Conservation (phyloP, 2,888 invertebrate species). For the Pandemis cinnamomeana region DNA sequence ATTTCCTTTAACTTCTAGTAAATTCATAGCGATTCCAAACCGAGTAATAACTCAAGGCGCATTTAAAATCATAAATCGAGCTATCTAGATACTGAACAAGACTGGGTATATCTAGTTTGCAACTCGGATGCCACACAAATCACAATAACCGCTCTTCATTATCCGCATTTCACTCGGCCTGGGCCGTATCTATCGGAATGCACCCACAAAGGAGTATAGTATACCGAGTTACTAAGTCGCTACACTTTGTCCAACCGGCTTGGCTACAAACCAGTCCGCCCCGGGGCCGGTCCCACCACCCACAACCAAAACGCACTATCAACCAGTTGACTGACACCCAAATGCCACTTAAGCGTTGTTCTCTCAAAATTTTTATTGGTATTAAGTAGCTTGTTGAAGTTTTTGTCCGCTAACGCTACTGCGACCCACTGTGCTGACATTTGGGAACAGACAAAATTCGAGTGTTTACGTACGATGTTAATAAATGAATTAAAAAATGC, state of each 20-base stretch:
- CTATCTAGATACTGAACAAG: constrained; percentile 49
- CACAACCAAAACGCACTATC: constrained; percentile 66
- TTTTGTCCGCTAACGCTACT: constrained; percentile 57
- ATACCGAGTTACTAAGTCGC: constrained; percentile 74
- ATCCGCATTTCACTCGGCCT: constrained; percentile 75
- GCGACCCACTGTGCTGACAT: constrained; percentile 59
- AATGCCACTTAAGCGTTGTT: constrained; percentile 80
- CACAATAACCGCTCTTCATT: constrained; percentile 82
- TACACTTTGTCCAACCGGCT: constrained; percentile 81
- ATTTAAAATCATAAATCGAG: constrained; percentile 52
- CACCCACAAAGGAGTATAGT: constrained; percentile 78
- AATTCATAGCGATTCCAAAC: constrained; percentile 17
- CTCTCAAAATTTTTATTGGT: constrained; percentile 78
- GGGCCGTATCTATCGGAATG: constrained; percentile 81
- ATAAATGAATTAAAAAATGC: constrained; percentile 25
- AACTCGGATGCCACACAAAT: constrained; percentile 75
- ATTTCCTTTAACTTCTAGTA: background rate
- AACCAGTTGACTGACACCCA: constrained; percentile 82
- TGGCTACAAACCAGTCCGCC: constrained; percentile 63
- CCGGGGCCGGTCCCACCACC: constrained; percentile 52
- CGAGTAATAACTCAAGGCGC: constrained; percentile 8
- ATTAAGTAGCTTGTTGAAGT: constrained; percentile 73
- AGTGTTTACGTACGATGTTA: constrained; percentile 21
- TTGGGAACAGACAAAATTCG: constrained; percentile 35
- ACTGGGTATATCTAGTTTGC: constrained; percentile 58